Evolutionary conservation across 2,113 vertebrate genomes (phyloP).

Genomic region (Catharus fuscescens): DNA sequence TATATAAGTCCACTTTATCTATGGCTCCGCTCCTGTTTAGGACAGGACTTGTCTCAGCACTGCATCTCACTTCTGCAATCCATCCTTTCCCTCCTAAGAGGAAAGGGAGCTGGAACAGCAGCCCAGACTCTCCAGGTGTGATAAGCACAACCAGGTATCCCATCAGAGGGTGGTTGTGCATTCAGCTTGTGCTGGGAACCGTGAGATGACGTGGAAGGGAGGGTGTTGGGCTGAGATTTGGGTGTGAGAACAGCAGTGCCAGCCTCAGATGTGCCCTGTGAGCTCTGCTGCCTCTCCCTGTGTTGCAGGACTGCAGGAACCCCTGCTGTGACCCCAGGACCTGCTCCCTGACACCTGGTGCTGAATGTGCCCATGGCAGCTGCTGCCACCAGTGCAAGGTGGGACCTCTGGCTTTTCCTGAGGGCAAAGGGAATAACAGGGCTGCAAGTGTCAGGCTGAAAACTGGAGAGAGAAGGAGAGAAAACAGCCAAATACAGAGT

Average conservation of each 20-base stretch:
- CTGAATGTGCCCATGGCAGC: slow-evolving; percentile 91
- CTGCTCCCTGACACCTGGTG: slow-evolving; percentile 88
- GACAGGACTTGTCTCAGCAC: neutral
- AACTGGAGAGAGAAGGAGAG: neutral
- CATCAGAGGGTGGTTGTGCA: neutral
- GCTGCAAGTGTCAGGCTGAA: neutral
- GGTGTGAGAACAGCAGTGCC: accelerated
- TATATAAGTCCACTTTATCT: neutral
- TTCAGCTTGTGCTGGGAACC: neutral
- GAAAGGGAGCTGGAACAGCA: neutral
- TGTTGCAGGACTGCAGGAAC: slow-evolving; percentile 87
- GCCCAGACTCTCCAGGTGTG: neutral
- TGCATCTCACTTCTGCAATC: neutral
- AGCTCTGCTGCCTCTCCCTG: neutral
- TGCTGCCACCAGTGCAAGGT: slow-evolving; percentile 97
- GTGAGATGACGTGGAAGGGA: neutral
- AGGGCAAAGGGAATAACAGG: neutral
- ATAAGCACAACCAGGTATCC: accelerated
- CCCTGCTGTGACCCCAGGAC: slow-evolving; percentile 92
- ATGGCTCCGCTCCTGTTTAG: neutral
- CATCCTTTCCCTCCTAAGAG: neutral
- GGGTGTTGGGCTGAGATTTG: neutral
- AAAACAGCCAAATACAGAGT: neutral
- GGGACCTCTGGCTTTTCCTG: neutral
- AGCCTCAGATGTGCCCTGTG: neutral